These are phyloP conservation scores for Gortyna flavago DNA, from an alignment of 2,888 invertebrate species.

Conservation along the genomic window DNA sequence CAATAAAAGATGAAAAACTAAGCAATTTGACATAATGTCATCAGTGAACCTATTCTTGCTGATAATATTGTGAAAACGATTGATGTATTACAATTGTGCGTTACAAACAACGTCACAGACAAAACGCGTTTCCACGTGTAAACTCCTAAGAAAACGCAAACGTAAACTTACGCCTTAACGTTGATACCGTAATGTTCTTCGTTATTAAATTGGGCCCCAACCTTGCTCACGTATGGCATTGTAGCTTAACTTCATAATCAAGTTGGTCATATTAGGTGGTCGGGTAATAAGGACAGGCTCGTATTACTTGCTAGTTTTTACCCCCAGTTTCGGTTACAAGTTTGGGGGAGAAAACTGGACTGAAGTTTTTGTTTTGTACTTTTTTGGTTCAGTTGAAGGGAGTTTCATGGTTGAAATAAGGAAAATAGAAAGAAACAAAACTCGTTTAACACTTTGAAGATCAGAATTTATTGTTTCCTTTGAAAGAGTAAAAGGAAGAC, in stretches of 20 bases:
- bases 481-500: background rate
- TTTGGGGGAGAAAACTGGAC: slow-evolving; percentile 28
- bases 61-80: background rate
- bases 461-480: background rate
- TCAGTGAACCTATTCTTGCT: background rate
- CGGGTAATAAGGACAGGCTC: slow-evolving; percentile 49
- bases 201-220: slow-evolving; percentile 58
- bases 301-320: slow-evolving; percentile 50
- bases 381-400: background rate
- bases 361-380: slow-evolving; percentile 28
- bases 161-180: slow-evolving; percentile 35
- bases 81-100: background rate
- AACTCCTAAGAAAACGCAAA: slow-evolving; percentile 22
- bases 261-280: slow-evolving; percentile 54
- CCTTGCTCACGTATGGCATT: slow-evolving; percentile 48
- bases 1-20: background rate
- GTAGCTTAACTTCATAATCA: slow-evolving; percentile 61
- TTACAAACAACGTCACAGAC: background rate
- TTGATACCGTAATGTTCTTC: slow-evolving; percentile 35
- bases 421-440: background rate
- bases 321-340: slow-evolving; percentile 30
- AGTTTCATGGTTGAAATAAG: background rate
- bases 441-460: background rate
- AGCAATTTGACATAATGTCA: background rate
- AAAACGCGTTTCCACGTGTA: background rate